These are phyloP conservation scores for Metellina segmentata DNA, from an alignment of 2,888 invertebrate species.

Conservation along the genomic window DNA sequence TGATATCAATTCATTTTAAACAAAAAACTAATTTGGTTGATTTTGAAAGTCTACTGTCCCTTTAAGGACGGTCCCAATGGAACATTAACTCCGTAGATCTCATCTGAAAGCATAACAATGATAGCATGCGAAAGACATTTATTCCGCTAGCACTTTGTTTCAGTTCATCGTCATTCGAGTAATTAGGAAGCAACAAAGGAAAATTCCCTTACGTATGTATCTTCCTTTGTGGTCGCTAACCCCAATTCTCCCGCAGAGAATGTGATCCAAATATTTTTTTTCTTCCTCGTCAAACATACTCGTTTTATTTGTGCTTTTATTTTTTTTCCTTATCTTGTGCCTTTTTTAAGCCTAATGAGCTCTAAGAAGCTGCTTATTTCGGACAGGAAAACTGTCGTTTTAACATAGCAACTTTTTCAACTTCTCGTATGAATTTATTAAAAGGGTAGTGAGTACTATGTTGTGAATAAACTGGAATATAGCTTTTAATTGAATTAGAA, in stretches of 20 bases:
- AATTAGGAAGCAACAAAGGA: slow-evolving; percentile 52
- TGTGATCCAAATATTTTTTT: slow-evolving; percentile 19
- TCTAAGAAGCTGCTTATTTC: not conserved
- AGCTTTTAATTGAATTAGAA: no score
- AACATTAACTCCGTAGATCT: not conserved
- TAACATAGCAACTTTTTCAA: not conserved
- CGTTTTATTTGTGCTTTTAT: not conserved
- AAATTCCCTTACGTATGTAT: not conserved
- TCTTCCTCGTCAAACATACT: not conserved
- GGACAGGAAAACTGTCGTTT: not conserved
- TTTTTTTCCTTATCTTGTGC: not conserved
- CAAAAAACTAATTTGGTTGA: no score
- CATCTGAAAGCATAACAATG: slow-evolving; percentile 1
- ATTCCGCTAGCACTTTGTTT: slow-evolving; percentile 21
- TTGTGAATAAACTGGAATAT: no score
- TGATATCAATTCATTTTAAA: no score
- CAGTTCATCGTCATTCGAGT: slow-evolving; percentile 30
- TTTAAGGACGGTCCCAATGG: no score
- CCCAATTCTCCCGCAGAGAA: slow-evolving; percentile 42
- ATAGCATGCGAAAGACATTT: not conserved
- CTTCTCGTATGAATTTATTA: not conserved
- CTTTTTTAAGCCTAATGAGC: not conserved
- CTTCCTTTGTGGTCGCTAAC: slow-evolving; percentile 45
- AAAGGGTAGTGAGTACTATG: not conserved
- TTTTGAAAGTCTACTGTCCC: no score